phyloP scores from a whole-genome alignment of 1,140 invertebrate genomes.

The Pseudoatta argentina region DNA sequence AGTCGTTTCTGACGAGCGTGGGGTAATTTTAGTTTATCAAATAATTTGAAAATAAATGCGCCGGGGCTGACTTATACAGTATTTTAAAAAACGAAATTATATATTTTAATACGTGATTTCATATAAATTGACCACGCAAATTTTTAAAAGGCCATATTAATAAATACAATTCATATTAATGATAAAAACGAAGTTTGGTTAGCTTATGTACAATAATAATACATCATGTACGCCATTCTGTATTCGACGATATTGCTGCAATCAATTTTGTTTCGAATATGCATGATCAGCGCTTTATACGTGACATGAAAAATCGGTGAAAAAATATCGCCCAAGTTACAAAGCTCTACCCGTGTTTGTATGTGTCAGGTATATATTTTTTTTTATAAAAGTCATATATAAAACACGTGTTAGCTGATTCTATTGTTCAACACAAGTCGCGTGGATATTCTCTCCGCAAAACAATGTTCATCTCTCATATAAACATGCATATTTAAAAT shows the following conservation, averaged over 20 bases:
- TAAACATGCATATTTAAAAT: slow-evolving; percentile 8
- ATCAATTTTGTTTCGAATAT: slow-evolving; percentile 51
- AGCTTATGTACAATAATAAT: neutral
- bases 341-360: neutral
- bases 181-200: neutral
- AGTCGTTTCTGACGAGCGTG: neutral
- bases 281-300: slow-evolving; percentile 48
- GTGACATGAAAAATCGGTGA: slow-evolving; percentile 50
- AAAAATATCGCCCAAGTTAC: slow-evolving; percentile 36
- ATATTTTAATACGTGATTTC: neutral
- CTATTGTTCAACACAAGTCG: slow-evolving; percentile 39
- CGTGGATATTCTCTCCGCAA: slow-evolving; percentile 29
- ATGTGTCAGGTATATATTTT: slow-evolving; percentile 42
- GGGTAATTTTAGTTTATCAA: slow-evolving; percentile 18
- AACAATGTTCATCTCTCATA: neutral
- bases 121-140: neutral
- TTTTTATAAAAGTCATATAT: slow-evolving; percentile 36
- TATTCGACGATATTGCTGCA: slow-evolving; percentile 43
- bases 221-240: neutral
- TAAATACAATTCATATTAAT: neutral
- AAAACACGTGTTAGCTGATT: slow-evolving; percentile 18
- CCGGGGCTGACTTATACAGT: neutral
- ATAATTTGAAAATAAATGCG: neutral
- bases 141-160: neutral
- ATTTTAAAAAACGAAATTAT: neutral